Base-by-base conservation (phyloP, 1,140 invertebrate genomes). In the Propsilocerus akamusi region DNA sequence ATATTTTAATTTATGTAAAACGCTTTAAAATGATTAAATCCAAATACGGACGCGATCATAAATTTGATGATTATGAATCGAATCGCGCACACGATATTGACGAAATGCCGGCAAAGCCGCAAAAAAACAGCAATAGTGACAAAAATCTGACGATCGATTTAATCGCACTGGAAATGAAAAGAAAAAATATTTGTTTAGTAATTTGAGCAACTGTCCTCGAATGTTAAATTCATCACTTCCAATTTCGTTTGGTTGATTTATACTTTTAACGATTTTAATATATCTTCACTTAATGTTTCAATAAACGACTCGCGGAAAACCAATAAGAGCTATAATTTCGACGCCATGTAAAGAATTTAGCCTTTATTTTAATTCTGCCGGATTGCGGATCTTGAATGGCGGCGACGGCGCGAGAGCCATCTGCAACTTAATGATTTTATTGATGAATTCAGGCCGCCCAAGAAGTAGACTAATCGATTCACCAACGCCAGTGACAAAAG, bases 181-280 rank as follows among this genome's bases (percentile, higher is more conserved):
- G 28, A 30, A 30, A 30, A 30, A 30, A 30, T 30, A 30, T 30
- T 30, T 30, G 11, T 12, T 12, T 30, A 41, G 34, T 20, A 41
- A 41, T 41, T 41, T 41, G 5, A 20, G 34, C 10, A 41, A 41
- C 34, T 41, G 14, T 7, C 34, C 17, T n/a, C n/a, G n/a, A n/a
- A n/a, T n/a, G 22, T 41, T 41, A 41, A 41, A 41, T 41, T 41
- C 34, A 41, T 41, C 34, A 41, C 34, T 41, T 41, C 14, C 8
- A 41, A 20, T 20, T 41, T 41, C n/a, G n/a, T n/a, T n/a, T n/a
- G n/a, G 34, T 17, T 41, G 34, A 41, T 41, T 41, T 41, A 41
- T 41, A 41, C 22, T n/a, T n/a, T n/a, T n/a, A n/a, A n/a, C n/a
- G n/a, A n/a, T n/a, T n/a, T n/a, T n/a, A n/a, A n/a, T n/a, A n/a